Evolutionary conservation across 2,113 vertebrate species (phyloP).

Genomic region (Rhizomys pruinosus): DNA sequence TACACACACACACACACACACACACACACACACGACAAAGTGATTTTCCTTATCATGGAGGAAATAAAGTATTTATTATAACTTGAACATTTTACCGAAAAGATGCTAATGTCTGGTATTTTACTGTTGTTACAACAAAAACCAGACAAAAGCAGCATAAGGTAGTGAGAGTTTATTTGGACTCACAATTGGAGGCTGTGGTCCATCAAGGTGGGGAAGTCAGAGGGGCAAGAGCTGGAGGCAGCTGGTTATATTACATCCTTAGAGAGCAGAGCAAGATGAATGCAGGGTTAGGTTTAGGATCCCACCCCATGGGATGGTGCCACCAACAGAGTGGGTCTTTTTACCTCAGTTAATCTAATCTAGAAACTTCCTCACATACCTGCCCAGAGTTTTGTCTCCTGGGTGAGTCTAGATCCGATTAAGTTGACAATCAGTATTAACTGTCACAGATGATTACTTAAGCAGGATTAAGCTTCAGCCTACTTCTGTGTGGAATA

Average conservation of each 20-base stretch:
- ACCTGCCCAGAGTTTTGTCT: neutral
- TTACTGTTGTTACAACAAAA: neutral
- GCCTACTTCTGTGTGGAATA: neutral
- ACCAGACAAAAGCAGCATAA: neutral
- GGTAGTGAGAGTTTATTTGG: neutral
- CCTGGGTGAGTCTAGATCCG: neutral
- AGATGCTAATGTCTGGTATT: neutral
- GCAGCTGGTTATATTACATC: neutral
- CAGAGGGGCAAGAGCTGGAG: neutral
- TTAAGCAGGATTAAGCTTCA: neutral
- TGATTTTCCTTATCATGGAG: neutral
- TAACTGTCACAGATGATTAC: neutral
- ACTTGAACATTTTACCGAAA: neutral
- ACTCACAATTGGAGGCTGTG: neutral
- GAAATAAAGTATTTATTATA: neutral
- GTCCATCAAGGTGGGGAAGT: neutral
- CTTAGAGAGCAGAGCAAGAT: neutral
- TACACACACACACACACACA: neutral
- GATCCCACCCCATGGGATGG: neutral
- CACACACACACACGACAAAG: neutral
- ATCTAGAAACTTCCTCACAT: neutral
- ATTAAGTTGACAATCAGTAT: neutral
- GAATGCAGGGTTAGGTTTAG: neutral
- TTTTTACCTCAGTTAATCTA: neutral
- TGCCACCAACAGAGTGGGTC: neutral